Percentiles rank a stretch among this genome's conserved stretches.
Conservation (phyloP, 2,797 vertebrate genomes). For the Notamacropus eugenii region DNA sequence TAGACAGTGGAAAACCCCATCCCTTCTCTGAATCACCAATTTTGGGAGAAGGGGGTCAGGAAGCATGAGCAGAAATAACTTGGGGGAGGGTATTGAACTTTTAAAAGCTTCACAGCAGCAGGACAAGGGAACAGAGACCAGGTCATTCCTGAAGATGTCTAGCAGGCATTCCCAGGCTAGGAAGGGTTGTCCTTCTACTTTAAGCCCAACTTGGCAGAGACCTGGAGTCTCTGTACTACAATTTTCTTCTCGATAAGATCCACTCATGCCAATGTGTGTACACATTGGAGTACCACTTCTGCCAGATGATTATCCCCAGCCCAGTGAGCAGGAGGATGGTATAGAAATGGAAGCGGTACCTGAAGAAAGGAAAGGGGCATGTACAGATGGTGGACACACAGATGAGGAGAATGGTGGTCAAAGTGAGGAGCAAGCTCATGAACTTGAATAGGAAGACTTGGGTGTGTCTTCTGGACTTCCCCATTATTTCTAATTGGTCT, state of each 20-base stretch:
- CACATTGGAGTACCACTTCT: conserved; percentile 1
- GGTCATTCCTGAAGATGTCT: background rate
- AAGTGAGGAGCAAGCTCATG: conserved; percentile 59
- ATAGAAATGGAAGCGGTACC: background rate
- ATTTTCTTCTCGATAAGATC: conserved; percentile 34
- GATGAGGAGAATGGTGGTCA: conserved; percentile 57
- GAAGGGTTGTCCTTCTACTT: background rate
- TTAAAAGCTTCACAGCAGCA: background rate
- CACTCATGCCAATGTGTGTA: conserved; percentile 53
- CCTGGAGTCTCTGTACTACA: conserved; percentile 17
- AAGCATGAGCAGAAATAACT: background rate
- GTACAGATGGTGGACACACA: conserved; percentile 6
- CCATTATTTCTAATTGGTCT: conserved; percentile 42
- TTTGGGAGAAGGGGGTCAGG: background rate
- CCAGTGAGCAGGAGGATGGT: conserved; percentile 4
- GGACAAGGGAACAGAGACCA: background rate
- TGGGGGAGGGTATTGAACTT: background rate
- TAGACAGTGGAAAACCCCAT: background rate
- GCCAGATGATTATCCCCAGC: conserved; percentile 61
- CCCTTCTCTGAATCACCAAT: background rate
- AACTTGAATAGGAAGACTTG: conserved; percentile 40
- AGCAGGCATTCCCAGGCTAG: background rate
- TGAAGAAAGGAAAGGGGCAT: conserved; percentile 37
- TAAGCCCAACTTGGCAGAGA: background rate
- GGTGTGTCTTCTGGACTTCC: background rate